These are phyloP conservation scores for Anthophora plumipes DNA, from an alignment of 2,888 invertebrate genomes.

Conservation along the genomic window DNA sequence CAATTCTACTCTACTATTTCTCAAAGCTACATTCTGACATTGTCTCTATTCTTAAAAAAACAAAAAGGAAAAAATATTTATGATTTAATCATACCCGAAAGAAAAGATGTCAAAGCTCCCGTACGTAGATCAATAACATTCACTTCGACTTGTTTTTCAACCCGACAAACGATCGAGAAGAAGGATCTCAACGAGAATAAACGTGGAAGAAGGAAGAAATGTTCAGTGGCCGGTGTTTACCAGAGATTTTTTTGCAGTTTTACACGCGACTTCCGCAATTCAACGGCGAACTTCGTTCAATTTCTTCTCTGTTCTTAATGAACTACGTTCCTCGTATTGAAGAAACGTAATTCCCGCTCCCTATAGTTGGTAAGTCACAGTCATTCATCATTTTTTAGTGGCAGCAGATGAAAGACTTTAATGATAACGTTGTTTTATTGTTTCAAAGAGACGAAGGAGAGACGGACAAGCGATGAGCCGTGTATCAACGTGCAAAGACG, in stretches of 20 bases:
- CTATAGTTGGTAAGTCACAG: not conserved
- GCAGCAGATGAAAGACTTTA: constrained; percentile 3
- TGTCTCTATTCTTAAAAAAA: too few species aligned
- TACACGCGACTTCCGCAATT: constrained; percentile 1
- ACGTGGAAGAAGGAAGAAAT: not conserved
- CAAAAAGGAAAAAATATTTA: too few species aligned
- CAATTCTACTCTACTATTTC: too few species aligned
- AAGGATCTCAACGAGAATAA: not conserved
- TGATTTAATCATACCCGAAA: too few species aligned
- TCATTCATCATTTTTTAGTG: constrained; percentile 1
- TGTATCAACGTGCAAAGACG: not conserved
- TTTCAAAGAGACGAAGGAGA: not conserved
- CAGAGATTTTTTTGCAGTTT: not conserved
- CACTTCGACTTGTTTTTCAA: not conserved
- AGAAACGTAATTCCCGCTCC: constrained; percentile 7
- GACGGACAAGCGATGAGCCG: not conserved
- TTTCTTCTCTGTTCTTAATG: not conserved
- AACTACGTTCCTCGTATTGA: constrained; percentile 1
- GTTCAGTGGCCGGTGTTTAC: not conserved
- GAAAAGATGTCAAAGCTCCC: too few species aligned
- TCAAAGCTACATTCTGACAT: too few species aligned
- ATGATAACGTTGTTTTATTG: not conserved
- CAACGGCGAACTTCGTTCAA: not conserved
- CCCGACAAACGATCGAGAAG: not conserved
- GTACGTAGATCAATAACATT: not conserved